Base-by-base conservation (phyloP, 1,140 invertebrate species). In the Drosophila suzukii region DNA sequence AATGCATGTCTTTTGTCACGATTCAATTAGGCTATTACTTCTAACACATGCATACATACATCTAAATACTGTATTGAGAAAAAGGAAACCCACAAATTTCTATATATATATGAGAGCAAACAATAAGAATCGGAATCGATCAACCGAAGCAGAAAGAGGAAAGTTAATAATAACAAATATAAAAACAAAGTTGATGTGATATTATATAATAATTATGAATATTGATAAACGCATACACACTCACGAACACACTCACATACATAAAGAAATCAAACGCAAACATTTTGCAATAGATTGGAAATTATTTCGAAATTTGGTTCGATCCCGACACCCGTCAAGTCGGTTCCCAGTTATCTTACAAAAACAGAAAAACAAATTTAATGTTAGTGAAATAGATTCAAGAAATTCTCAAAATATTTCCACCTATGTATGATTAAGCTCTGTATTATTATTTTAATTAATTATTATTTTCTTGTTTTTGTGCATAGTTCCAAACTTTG, bases 161-260 rank as follows among this genome's bases (percentile, higher is more conserved):
- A 58, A 70, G 61, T 54, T 78, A 66, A 81, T 86, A 66, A 68
- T 65, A 61, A 80, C 43, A 72, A 84, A 68, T 67, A 65, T 50
- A 83, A 90, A 91, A 91, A 91, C 86, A 91, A 91, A 91, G 90
- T 91, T 84, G 90, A 91, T 91, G 90, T 91, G 90, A 91, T 91
- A 91, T 91, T 91, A 91, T 88, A 91, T 89, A 89, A 89, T 88
- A 88, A 88, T 89, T 89, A 88, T 80, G 55, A 88, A 80, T 76
- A 72, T 62, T 58, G 65, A 76, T 66, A 83, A 71, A 83, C 59
- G 71, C 68, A 82, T 62, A 82, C 44, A 81, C 59, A 59, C 57
- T 61, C 61, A 74, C 44, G 32, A 55, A 49, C 59, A 54, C 39
- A 57, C 55, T 67, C 27, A 56, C 39, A 66, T 17, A 24, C 39